Evolutionary conservation across 2,113 vertebrate genomes (phyloP), one percentile per base, ranked within the genome.

Genomic region (Polypterus bichir): DNA sequence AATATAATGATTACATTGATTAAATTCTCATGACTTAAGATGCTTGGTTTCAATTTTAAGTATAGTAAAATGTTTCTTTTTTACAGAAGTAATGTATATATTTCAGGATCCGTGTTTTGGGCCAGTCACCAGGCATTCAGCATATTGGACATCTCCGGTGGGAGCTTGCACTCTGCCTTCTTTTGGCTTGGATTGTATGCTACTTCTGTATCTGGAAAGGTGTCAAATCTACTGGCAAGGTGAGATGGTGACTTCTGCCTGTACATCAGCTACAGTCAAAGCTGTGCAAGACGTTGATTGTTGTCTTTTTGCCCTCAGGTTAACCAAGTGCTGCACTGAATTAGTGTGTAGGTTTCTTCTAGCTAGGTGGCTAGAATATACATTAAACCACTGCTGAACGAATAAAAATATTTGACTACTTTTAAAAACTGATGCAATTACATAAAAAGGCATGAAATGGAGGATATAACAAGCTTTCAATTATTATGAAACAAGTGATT

Each of bases 161-260:
- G 84, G 81, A 85, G 61, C 71, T 86, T 71, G 83, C 83, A 61
- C 71, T 88, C 65, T 86, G 83, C 78, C 76, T 87, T 11, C 72
- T 80, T 9, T 44, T 77, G 27, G 64, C 81, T 1, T 91, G 88
- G 84, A 65, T 88, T 61, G 49, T 88, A 65, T 92, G 86, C 61
- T 90, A 83, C 78, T 89, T 92, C 77, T 91, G 85, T 49, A 79
- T 89, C 52, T 89, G 86, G 85, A 88, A 89, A 67, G 81, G 83
- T 54, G 82, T 91, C 68, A 94, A 91, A 72, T 87, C 81, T 64
- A 85, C 79, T 0, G 86, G 86, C 54, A 91, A 91, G 80, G 77
- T 88, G 74, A 81, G 75, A 5, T 7, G 3, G 4, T n/a, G 44
- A 27, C 27, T 1, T 27, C 27, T 27, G 27, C 27, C 27, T 27